Evolutionary conservation across 2,113 vertebrate genomes (phyloP), one percentile per base, ranked within the genome.

Genomic region (Malurus alboscapulatus): DNA sequence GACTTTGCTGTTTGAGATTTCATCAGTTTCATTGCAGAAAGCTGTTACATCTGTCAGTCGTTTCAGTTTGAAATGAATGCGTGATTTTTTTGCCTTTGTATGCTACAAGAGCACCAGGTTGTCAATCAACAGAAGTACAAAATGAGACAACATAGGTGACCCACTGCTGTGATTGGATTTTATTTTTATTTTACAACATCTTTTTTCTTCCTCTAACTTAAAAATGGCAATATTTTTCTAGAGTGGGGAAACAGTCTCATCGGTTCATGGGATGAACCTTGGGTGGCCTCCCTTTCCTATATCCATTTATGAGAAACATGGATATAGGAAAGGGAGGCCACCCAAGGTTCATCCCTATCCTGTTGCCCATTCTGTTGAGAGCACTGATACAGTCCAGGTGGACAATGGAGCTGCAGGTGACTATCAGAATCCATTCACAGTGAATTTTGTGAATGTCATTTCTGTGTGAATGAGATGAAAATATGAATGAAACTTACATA

Each of bases 31-130:
- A 90, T 95, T 97, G 97, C 87, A 94, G 87, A 94, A 95, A 95
- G 78, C 93, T 96, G 90, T 94, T 97, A 94, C 66, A 89, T 95
- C 90, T 97, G 90, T 97, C 96, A 97, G 96, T 95, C 77, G 92
- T 95, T 96, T 97, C 95, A 93, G 84, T 95, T 94, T 82, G 84
- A 97, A 97, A 96, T 82, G 82, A 96, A 94, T 0, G 4, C 61
- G 71, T 94, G 85, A 32, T 44, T 68, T 71, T 71, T 96, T 96
- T 92, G 51, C 85, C 73, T 97, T 96, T 96, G 53, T 94, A 91
- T 96, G 82, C 85, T 96, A 88, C 83, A 86, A 96, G 94, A 84
- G 61, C 93, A 87, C 78, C 48, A 66, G 72, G 38, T 84, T 97
- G 93, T 96, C 97, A 97, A 66, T 97, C 97, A 96, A 72, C 53